Percentiles rank a stretch among this genome's conserved stretches.
Evolutionary conservation across 2,113 vertebrate species (phyloP).

Genomic region (Labrus mixtus): DNA sequence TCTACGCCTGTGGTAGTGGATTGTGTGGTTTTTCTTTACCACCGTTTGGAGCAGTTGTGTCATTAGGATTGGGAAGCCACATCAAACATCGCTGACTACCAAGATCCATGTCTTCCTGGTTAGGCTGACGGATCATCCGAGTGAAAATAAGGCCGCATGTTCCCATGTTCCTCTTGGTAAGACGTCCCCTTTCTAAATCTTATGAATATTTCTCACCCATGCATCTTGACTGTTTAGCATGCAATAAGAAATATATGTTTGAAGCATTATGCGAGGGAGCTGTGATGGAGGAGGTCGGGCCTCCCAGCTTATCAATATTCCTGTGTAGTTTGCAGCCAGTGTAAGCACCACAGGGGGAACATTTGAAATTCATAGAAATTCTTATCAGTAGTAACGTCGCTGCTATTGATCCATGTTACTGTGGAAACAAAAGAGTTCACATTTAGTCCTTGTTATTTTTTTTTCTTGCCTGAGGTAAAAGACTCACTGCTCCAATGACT

Average conservation of each 20-base stretch:
- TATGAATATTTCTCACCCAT: slow-evolving; percentile 22
- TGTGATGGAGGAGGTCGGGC: slow-evolving; percentile 31
- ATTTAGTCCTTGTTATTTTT: slow-evolving; percentile 19
- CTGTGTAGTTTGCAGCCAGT: slow-evolving; percentile 59
- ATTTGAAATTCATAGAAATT: slow-evolving; percentile 81
- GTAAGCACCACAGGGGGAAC: slow-evolving; percentile 50
- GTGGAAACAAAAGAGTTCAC: slow-evolving; percentile 47
- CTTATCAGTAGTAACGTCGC: slow-evolving; percentile 67
- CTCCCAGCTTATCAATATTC: slow-evolving; percentile 68
- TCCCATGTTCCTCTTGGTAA: background rate
- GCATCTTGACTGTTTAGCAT: slow-evolving; percentile 6
- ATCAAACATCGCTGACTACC: slow-evolving; percentile 39
- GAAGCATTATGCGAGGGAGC: slow-evolving; percentile 37
- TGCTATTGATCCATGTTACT: slow-evolving; percentile 75
- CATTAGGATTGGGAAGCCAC: slow-evolving; percentile 54
- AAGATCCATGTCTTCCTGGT: slow-evolving; percentile 56
- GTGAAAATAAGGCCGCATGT: slow-evolving; percentile 22
- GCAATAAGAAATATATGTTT: slow-evolving; percentile 19
- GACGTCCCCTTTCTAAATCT: background rate
- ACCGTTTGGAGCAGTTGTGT: slow-evolving; percentile 23
- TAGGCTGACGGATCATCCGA: slow-evolving; percentile 39
- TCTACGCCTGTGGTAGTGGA: slow-evolving; percentile 17
- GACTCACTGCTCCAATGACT: slow-evolving; percentile 34
- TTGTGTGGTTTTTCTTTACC: slow-evolving; percentile 44
- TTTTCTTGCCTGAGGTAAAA: slow-evolving; percentile 35